Evolutionary conservation across 2,113 vertebrate genomes (phyloP).

Genomic region (Bambusicola thoracicus): DNA sequence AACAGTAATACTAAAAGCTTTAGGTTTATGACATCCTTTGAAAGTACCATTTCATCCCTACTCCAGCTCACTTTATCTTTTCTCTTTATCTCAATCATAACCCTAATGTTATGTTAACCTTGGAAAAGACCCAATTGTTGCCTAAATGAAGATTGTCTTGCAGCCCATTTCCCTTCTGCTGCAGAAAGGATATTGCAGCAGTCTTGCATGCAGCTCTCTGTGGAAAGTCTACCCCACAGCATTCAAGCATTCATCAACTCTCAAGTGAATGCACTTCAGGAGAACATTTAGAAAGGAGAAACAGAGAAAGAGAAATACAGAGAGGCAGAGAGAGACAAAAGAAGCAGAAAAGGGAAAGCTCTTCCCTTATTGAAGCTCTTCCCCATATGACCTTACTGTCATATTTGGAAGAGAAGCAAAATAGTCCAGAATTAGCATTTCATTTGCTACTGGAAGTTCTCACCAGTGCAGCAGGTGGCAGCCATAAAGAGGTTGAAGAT

Average conservation of each 20-base stretch:
- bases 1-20: background rate
- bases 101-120: background rate
- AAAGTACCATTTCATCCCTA: background rate
- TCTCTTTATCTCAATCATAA: background rate
- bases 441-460: background rate
- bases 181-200: background rate
- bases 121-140: background rate
- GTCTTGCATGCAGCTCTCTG: background rate
- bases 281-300: background rate
- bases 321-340: background rate
- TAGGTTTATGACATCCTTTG: background rate
- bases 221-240: fast-evolving
- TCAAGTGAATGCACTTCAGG: background rate
- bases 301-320: background rate
- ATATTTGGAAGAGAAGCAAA: background rate
- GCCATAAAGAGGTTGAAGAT: background rate
- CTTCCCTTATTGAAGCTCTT: no score
- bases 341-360: background rate
- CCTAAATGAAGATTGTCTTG: background rate
- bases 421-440: background rate
- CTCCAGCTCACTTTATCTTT: background rate
- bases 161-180: background rate
- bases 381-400: no score
- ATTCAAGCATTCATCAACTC: background rate
- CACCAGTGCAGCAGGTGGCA: background rate